Evolutionary conservation across 2,113 vertebrate species (phyloP).

Genomic region (Perca schrenkii): DNA sequence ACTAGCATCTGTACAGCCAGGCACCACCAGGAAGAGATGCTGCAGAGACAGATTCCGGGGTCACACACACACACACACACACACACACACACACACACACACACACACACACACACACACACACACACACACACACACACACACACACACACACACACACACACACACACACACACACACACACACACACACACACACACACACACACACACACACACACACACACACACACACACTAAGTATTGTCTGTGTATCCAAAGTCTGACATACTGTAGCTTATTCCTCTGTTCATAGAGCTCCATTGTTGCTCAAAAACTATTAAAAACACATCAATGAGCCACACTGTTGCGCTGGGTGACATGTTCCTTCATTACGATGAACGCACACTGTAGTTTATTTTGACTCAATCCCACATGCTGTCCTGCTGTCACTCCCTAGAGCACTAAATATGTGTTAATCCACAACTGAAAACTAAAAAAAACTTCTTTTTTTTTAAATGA

Average conservation of each 20-base stretch:
- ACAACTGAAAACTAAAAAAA: background rate
- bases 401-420: background rate
- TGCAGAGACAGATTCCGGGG: conserved; percentile 48
- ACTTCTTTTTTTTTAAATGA: background rate
- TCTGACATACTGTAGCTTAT: background rate
- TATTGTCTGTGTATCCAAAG: no score
- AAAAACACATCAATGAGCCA: background rate
- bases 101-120: conserved; percentile 21
- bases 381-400: background rate
- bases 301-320: background rate
- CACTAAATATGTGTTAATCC: background rate
- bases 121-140: conserved; percentile 4
- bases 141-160: background rate
- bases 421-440: background rate
- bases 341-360: background rate
- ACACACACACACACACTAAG: no score
- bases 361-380: background rate
- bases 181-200: no score
- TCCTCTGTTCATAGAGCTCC: background rate
- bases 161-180: no score
- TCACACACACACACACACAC: conserved; percentile 40
- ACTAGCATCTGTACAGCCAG: conserved; percentile 66
- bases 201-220: no score
- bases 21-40: conserved; percentile 80
- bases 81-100: conserved; percentile 24